A percentile compares a stretch with the other conserved stretches of the same genome.
Conservation (phyloP, 1,140 invertebrate genomes). For the Leptopilina clavipes region DNA sequence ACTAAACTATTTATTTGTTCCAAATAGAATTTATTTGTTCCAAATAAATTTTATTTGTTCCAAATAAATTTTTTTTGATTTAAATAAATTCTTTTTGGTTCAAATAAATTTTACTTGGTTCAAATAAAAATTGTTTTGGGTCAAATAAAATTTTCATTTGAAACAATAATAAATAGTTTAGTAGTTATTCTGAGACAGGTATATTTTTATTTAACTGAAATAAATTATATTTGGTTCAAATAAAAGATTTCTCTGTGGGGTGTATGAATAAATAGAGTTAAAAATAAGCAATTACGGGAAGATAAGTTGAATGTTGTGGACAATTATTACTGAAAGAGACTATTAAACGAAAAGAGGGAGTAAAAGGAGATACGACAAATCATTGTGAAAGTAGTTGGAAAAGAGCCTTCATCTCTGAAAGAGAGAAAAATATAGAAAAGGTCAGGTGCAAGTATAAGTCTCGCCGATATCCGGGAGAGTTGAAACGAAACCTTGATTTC, state of each 20-base stretch:
- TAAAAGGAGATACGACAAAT: constrained; percentile 23
- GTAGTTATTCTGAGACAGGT: too few species aligned
- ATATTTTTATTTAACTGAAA: too few species aligned
- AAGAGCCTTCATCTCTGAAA: constrained; percentile 23
- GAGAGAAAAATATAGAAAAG: constrained; percentile 31
- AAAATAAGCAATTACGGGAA: constrained; percentile 5
- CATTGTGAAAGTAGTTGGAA: constrained; percentile 19
- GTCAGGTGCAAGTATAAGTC: constrained; percentile 19
- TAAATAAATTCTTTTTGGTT: too few species aligned
- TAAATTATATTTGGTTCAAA: too few species aligned
- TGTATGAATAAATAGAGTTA: neutral
- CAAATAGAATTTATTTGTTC: too few species aligned
- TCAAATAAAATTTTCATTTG: too few species aligned
- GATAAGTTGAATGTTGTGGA: constrained; percentile 2
- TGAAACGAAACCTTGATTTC: constrained; percentile 29
- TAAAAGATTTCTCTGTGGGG: neutral
- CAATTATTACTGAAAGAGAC: constrained; percentile 17
- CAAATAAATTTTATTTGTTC: too few species aligned
- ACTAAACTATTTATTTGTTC: too few species aligned
- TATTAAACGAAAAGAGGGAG: neutral
- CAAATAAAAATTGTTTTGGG: too few species aligned
- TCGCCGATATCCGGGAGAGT: constrained; percentile 21
- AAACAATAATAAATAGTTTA: too few species aligned
- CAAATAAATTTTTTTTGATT: too few species aligned
- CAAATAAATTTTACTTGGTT: too few species aligned